These are phyloP conservation scores for Gryllus bimaculatus DNA, from an alignment of 1,140 invertebrate species.

Conservation along the genomic window DNA sequence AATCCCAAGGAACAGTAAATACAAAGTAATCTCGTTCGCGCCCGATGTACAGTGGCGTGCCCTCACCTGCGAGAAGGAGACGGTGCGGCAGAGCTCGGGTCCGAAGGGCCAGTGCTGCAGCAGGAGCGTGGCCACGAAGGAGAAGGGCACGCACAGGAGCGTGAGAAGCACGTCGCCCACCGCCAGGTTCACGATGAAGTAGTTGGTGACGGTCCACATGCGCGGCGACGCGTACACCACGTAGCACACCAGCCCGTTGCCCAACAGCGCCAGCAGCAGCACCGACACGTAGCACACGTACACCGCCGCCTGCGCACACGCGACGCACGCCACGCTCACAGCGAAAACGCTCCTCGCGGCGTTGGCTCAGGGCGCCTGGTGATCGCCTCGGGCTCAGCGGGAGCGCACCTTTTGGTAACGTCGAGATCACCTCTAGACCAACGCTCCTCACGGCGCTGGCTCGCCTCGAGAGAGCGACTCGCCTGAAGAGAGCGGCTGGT, in stretches of 20 bases:
- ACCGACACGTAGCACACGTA: slow-evolving; percentile 65
- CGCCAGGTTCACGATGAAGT: slow-evolving; percentile 77
- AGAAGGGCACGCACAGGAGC: slow-evolving; percentile 77
- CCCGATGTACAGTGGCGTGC: background rate
- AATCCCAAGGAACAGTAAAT: too few relatives aligned
- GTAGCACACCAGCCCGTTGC: slow-evolving; percentile 74
- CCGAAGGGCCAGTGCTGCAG: slow-evolving; percentile 80
- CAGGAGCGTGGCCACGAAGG: slow-evolving; percentile 63
- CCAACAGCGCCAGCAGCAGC: slow-evolving; percentile 62
- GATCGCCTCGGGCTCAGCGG: too few relatives aligned
- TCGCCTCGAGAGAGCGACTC: too few relatives aligned
- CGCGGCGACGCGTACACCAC: slow-evolving; percentile 64
- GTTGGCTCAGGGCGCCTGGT: too few relatives aligned
- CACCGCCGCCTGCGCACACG: slow-evolving; percentile 51
- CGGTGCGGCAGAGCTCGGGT: slow-evolving; percentile 57
- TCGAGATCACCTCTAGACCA: too few relatives aligned
- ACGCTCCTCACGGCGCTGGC: too few relatives aligned
- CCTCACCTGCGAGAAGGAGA: slow-evolving; percentile 53
- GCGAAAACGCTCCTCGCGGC: too few relatives aligned
- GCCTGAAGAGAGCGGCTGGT: too few relatives aligned
- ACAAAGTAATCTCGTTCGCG: too few relatives aligned
- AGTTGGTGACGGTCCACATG: slow-evolving; percentile 81
- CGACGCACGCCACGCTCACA: slow-evolving; percentile 22
- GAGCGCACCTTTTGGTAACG: too few relatives aligned
- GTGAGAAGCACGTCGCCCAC: slow-evolving; percentile 78